A percentile compares a stretch with the other conserved stretches of the same genome.
Conservation (phyloP, 2,888 invertebrate genomes). For the Drosophila algonquin region DNA sequence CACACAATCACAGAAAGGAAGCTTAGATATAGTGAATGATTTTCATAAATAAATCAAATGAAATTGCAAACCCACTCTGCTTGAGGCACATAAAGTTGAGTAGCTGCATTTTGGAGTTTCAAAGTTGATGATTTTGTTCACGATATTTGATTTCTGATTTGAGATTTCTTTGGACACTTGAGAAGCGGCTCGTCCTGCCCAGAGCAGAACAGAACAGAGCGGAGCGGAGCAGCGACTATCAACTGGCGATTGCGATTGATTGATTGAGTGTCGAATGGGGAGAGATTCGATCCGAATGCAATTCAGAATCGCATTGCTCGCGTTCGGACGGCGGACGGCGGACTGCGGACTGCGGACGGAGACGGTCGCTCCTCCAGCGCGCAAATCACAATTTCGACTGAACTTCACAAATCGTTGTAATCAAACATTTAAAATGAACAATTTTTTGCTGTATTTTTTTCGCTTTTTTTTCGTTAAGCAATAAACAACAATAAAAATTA, state of each 20-base stretch:
- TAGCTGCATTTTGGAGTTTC: slow-evolving; percentile 66
- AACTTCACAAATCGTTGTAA: slow-evolving; percentile 80
- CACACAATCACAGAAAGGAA: not conserved
- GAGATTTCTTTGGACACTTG: slow-evolving; percentile 19
- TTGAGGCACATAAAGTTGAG: slow-evolving; percentile 75
- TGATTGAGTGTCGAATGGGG: not conserved
- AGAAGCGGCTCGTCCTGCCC: slow-evolving; percentile 27
- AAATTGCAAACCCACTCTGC: slow-evolving; percentile 69
- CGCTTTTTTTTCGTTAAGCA: slow-evolving; percentile 65
- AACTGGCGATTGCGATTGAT: not conserved
- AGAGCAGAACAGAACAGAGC: slow-evolving; percentile 7
- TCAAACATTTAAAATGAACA: slow-evolving; percentile 81
- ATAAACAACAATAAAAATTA: slow-evolving; percentile 77
- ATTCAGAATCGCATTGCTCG: slow-evolving; percentile 63
- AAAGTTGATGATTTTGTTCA: not conserved
- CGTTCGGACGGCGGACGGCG: slow-evolving; percentile 28
- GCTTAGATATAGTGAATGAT: not conserved
- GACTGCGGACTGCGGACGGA: not conserved
- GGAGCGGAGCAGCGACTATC: not conserved
- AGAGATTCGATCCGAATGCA: slow-evolving; percentile 61
- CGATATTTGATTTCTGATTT: not conserved
- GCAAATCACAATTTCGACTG: slow-evolving; percentile 80
- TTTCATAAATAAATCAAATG: not conserved
- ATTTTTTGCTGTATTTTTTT: slow-evolving; percentile 51
- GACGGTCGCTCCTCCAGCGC: slow-evolving; percentile 64